These are phyloP conservation scores for Bombus balteatus DNA, from an alignment of 1,140 invertebrate genomes.

Conservation along the genomic window DNA sequence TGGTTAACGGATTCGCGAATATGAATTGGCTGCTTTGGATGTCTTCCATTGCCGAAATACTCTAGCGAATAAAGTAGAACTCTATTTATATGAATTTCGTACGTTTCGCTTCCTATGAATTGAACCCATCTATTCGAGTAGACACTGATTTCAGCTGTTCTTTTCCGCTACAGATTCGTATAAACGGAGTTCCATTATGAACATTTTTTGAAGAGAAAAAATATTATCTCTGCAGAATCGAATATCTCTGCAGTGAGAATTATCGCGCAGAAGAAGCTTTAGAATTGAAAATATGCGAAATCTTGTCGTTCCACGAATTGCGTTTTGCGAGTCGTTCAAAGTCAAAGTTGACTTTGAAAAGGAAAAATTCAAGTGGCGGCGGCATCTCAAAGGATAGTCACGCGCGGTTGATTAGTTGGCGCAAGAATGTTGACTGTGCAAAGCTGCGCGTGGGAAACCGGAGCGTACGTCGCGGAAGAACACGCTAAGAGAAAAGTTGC, in stretches of 20 bases:
- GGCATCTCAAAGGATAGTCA: slow-evolving; percentile 39
- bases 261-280: neutral
- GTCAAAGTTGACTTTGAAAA: neutral
- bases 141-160: no score
- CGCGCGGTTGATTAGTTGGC: slow-evolving; percentile 47
- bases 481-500: neutral
- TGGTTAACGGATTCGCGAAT: slow-evolving; percentile 43
- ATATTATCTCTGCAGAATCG: no score
- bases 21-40: neutral
- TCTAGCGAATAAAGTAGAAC: no score
- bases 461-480: neutral
- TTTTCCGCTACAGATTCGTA: no score
- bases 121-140: no score
- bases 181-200: no score
- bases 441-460: slow-evolving; percentile 46
- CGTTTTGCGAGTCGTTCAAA: neutral
- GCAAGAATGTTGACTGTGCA: slow-evolving; percentile 46
- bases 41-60: neutral
- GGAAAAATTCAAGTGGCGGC: slow-evolving; percentile 19
- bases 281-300: neutral
- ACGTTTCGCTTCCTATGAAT: no score
- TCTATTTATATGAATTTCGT: neutral
- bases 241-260: neutral
- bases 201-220: no score
- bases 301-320: neutral